Evolutionary conservation across 1,140 invertebrate genomes (phyloP), one percentile per base, ranked within the genome.

Genomic region (Camponotus vicinus): DNA sequence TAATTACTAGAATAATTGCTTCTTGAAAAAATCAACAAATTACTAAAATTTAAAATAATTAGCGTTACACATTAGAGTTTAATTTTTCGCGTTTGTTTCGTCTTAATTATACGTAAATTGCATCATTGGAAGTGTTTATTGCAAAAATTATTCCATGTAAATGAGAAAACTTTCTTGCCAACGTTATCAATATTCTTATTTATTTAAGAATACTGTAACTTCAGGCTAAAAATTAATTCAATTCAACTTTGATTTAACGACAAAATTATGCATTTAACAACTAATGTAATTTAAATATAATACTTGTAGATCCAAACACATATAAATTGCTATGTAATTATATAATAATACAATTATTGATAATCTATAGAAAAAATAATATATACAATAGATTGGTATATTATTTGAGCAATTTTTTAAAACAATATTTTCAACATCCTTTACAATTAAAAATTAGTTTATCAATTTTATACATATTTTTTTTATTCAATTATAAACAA

Each of bases 261-360:
- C 4, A 45, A 75, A 59, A 75, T 40, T 6, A 4, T 75, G 7
- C 6, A 27, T 75, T 75, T 75, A n/a, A 75, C 13, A 75, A 57
- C 34, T 27, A 15, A 15, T 52, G 0, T 18, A 52, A 52, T 21
- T 6, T 40, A 75, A 13, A 8, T 57, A 73, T 34, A 37, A 73
- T 32, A 75, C n/a, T 32, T 75, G 7, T 27, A 59, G 9, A 27
- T 7, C 27, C 52, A 21, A 57, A 9, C 2, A n/a, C 40, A 32
- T 9, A 11, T 49, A 59, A 75, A 37, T 13, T 42, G 37, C 13
- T 27, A n/a, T 75, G n/a, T 18, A 57, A 73, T 3, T 1, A 9
- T 75, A 57, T n/a, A 59, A 59, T 21, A 42, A n/a, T 13, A 9
- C 15, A 75, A 59, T 75, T 27, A 27, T 27, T 15, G 11, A 40